A percentile compares a stretch with the other conserved stretches of the same genome.
phyloP scores from a whole-genome alignment of 2,888 invertebrate genomes.

The Polietes domitor region DNA sequence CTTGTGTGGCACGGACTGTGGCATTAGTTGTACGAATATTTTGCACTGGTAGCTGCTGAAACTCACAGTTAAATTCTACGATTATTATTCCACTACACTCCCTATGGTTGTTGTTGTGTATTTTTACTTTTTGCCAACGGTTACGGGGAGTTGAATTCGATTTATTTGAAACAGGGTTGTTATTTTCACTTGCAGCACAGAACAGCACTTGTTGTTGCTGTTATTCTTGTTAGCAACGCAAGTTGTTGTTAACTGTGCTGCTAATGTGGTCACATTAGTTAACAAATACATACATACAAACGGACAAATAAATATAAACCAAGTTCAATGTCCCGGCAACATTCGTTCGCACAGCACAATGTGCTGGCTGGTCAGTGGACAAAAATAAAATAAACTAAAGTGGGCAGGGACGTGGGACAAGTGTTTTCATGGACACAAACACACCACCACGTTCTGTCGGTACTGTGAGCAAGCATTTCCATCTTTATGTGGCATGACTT shows the following conservation, averaged over 20 bases:
- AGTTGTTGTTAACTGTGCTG: constrained; percentile 60
- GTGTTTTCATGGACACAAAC: constrained; percentile 23
- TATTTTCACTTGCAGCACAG: constrained; percentile 22
- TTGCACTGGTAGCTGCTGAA: background rate
- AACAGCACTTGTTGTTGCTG: background rate
- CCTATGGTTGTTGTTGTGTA: background rate
- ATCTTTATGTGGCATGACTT: constrained; percentile 65
- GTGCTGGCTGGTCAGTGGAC: background rate
- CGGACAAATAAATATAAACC: constrained; percentile 10
- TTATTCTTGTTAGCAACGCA: constrained; percentile 16
- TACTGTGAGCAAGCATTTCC: constrained; percentile 30
- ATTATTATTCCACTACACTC: background rate
- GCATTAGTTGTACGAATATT: background rate
- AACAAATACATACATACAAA: constrained; percentile 38
- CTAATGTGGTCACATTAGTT: constrained; percentile 66
- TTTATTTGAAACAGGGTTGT: constrained; percentile 20
- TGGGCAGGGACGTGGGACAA: constrained; percentile 11
- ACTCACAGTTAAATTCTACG: background rate
- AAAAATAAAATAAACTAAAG: background rate
- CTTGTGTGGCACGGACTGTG: background rate
- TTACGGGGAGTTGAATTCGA: constrained; percentile 22
- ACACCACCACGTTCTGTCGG: too few species aligned
- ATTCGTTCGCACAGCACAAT: constrained; percentile 39
- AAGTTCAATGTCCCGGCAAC: constrained; percentile 65
- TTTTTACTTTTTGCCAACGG: background rate